These are phyloP conservation scores for Noctua janthe DNA, from an alignment of 2,888 invertebrate species.

Conservation along the genomic window DNA sequence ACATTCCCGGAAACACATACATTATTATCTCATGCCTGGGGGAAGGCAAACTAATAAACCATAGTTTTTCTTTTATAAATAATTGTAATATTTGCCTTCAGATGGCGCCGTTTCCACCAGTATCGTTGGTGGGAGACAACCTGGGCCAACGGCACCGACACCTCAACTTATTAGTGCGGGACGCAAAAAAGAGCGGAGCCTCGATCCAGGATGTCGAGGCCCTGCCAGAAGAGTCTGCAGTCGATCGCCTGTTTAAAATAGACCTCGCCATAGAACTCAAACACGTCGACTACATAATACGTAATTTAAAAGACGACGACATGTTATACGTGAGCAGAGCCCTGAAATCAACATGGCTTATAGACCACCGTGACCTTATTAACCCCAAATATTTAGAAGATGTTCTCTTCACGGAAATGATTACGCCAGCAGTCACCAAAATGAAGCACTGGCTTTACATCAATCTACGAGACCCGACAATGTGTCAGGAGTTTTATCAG, in stretches of 20 bases:
- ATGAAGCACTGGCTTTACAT: slow-evolving; percentile 78
- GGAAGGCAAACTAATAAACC: not conserved
- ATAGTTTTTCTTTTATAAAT: not conserved
- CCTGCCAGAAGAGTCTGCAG: slow-evolving; percentile 69
- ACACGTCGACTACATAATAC: slow-evolving; percentile 76
- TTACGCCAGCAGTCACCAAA: slow-evolving; percentile 72
- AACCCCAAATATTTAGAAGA: slow-evolving; percentile 78
- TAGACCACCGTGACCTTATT: slow-evolving; percentile 74
- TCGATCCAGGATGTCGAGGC: slow-evolving; percentile 56
- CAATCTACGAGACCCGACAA: slow-evolving; percentile 64
- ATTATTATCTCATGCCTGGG: not conserved
- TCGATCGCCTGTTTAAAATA: slow-evolving; percentile 81
- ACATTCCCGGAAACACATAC: too few species aligned
- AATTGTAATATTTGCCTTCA: slow-evolving; percentile 67
- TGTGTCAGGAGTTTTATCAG: slow-evolving; percentile 77
- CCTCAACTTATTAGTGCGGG: slow-evolving; percentile 73
- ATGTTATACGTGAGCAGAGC: slow-evolving; percentile 82
- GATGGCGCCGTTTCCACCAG: slow-evolving; percentile 71
- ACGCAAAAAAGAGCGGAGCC: slow-evolving; percentile 45
- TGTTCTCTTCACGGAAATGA: slow-evolving; percentile 79
- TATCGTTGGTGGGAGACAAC: slow-evolving; percentile 73
- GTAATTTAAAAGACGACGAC: slow-evolving; percentile 77
- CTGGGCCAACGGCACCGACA: slow-evolving; percentile 76
- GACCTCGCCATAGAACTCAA: slow-evolving; percentile 77
- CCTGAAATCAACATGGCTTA: slow-evolving; percentile 78